Base-by-base conservation (phyloP, 2,797 vertebrate genomes). In the Alauda arvensis region DNA sequence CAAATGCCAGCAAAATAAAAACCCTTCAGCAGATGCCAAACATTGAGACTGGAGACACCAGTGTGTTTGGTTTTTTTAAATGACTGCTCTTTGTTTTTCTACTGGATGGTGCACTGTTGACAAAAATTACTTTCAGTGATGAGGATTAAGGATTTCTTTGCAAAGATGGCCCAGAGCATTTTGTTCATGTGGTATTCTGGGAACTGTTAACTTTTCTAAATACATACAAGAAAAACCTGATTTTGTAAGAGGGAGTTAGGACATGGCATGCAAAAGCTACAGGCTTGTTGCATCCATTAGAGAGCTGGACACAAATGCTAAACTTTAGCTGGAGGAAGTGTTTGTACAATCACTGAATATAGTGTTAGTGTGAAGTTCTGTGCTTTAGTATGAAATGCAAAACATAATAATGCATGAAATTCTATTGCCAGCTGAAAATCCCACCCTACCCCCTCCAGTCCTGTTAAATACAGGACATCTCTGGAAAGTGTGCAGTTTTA, bases 111-210 rank as follows among this genome's bases (percentile, higher is more conserved):
- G 25, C 12, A 29, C 57, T 77, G 8, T 75, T 89, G 83, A 71
- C 62, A 87, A 78, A 92, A 94, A 87, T 28, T 20, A 31, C 84
- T 70, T 76, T 83, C 5, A 6, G 14, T 78, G 45, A 40, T 83
- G 63, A 80, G 88, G 78, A 94, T 92, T 85, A 93, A 90, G 66
- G n/a, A 62, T 86, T 88, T 89, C 31, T 91, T 93, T 93, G 88
- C 76, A 77, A 92, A 85, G 78, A 83, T 80, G 52, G 39, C 92
- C 86, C 51, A 39, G 72, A 87, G 89, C 48, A 3, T 80, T 76
- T 74, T 88, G 34, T 83, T 78, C 39, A 16, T 61, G 40, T 42
- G 49, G 49, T 67, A 48, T 89, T 85, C 70, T 76, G 84, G 67
- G 53, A 93, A 78, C 49, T 76, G 77, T 85, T 87, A 80, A 52